Evolutionary conservation across 2,113 vertebrate genomes (phyloP), one percentile per base, ranked within the genome.

Genomic region (Odontophorus gujanensis): DNA sequence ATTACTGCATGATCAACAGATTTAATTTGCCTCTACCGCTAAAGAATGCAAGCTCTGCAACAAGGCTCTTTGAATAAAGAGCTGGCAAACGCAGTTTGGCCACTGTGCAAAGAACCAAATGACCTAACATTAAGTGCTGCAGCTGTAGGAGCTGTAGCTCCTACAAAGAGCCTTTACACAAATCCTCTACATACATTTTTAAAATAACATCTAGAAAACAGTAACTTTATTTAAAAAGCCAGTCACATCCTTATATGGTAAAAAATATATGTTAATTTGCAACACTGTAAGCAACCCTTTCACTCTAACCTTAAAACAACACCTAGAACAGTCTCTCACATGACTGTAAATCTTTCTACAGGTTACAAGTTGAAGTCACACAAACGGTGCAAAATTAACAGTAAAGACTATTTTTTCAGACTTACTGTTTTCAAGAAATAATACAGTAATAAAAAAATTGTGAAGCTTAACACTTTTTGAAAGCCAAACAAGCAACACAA

Each of bases 1-100:
- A 81, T 90, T 85, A 93, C 59, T 93, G 95, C 95, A 91, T 20
- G n/a, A 63, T 95, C 95, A 95, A 93, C 96, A 96, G 79, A 89
- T 95, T 81, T 75, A 81, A 89, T 91, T 87, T 95, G 85, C 75
- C 89, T 87, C 38, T 62, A 77, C 55, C 1, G 0, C 48, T 50
- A 50, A 83, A 94, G 85, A 97, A 93, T 85, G 87, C 91, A 93
- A 95, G 71, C 77, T 74, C 68, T 95, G 92, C 95, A 95, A 66
- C 68, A 59, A 36, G 7, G 59, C 42, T 75, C 95, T 93, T 87
- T 81, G 81, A 97, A 94, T 63, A 85, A 90, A 95, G 78, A 81
- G 86, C 90, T 97, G 89, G 83, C 74, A 89, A 89, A 69, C 34
- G 57, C 61, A 92, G 24, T 92, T 62, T 90, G 57, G 85, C 36